phyloP scores from a whole-genome alignment of 2,888 invertebrate species.

The Microctonus aethiopoides region DNA sequence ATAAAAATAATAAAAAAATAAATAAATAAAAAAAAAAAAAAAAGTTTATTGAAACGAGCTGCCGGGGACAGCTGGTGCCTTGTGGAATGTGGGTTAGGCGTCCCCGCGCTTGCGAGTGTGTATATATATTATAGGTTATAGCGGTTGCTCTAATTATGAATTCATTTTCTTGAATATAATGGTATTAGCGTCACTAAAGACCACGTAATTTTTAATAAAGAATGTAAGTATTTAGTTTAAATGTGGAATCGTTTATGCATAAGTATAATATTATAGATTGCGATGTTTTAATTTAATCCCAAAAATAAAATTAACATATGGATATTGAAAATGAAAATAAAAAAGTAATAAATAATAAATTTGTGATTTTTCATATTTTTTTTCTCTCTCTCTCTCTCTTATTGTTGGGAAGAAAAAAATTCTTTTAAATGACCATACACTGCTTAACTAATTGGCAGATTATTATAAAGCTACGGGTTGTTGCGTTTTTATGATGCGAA shows the following conservation, averaged over 20 bases:
- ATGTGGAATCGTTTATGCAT: too few species aligned
- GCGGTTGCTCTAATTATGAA: constrained; percentile 64
- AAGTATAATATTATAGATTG: too few species aligned
- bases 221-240: not conserved
- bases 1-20: constrained; percentile 42
- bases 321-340: not conserved
- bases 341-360: not conserved
- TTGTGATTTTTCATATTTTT: not conserved
- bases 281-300: too few species aligned
- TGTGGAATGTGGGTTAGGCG: constrained; percentile 60
- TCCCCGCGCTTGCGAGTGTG: constrained; percentile 31
- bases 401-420: too few species aligned
- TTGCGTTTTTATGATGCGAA: constrained; percentile 16
- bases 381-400: not conserved
- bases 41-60: constrained; percentile 31
- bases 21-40: constrained; percentile 29
- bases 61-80: constrained; percentile 55
- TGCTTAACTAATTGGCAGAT: constrained; percentile 19
- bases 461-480: constrained; percentile 7
- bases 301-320: too few species aligned
- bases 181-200: constrained; percentile 46
- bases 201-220: not conserved
- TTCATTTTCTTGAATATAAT: constrained; percentile 64
- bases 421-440: not conserved
- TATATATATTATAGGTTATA: constrained; percentile 29